Evolutionary conservation across 2,113 vertebrate genomes (phyloP), one percentile per base, ranked within the genome.

Genomic region (Aldabrachelys gigantea): DNA sequence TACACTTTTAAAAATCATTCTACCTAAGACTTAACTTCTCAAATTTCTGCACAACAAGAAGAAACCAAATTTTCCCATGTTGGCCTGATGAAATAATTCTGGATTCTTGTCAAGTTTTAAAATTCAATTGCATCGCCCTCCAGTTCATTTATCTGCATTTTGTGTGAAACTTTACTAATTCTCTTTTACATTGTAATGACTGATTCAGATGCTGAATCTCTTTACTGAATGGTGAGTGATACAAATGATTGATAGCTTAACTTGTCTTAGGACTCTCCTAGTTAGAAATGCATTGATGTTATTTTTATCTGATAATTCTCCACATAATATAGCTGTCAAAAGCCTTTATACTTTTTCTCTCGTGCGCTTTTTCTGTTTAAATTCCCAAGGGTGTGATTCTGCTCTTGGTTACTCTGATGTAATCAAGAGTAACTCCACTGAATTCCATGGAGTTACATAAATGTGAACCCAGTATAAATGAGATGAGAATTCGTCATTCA

Each of bases 91-190:
- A 96, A 97, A 96, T 96, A 96, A 95, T 92, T 95, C 92, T 97
- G 97, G 94, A 94, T 95, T 94, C 90, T 92, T 95, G 94, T 88
- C 96, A 97, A 76, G 84, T 95, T 94, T 91, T 85, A 95, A 93
- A 95, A 96, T 97, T 90, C 96, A 89, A 95, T 89, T 95, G 85
- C 85, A 97, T 97, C 97, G 96, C 96, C 94, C 97, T 96, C 92
- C 59, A 56, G 96, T 96, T 97, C 94, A 95, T 89, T 96, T 95
- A 97, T 97, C 96, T 97, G 96, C 96, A 97, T 96, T 96, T 96
- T 97, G 81, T 94, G 94, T 96, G 96, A 97, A 96, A 96, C 96
- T 96, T 96, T 96, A 96, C 96, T 97, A 97, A 97, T 97, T 97
- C 94, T 96, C 94, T n/a, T 97, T 97, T 95, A 96, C 95, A 80